Conservation (phyloP, 1,140 invertebrate species). For the Berghia stephanieae region DNA sequence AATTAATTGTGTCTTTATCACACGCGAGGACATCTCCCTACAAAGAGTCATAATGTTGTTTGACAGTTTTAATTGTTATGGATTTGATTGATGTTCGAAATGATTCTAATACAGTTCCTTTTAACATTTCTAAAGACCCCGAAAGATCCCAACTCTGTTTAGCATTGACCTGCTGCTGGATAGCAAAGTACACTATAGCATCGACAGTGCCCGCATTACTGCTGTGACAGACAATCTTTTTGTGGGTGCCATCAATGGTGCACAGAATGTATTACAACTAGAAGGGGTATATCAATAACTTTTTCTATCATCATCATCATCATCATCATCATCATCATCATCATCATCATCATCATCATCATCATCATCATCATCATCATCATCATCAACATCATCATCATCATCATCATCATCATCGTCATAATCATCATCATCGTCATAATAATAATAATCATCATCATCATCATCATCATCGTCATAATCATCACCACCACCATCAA, state of each 20-base stretch:
- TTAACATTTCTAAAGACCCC: constrained; percentile 52
- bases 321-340: constrained; percentile 2
- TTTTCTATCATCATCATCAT: constrained; percentile 1
- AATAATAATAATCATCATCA: no score
- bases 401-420: constrained; percentile 2
- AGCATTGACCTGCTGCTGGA: constrained; percentile 74
- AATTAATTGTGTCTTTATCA: no score
- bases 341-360: constrained; percentile 2
- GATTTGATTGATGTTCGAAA: neutral
- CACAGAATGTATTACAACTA: constrained; percentile 76
- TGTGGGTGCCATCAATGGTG: constrained; percentile 73
- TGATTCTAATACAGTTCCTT: neutral
- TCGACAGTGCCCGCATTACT: constrained; percentile 70
- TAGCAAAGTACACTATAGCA: constrained; percentile 73
- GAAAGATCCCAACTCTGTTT: constrained; percentile 72
- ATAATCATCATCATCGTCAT: no score
- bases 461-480: no score
- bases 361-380: constrained; percentile 1
- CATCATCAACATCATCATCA: neutral
- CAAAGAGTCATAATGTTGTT: no score
- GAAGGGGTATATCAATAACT: constrained; percentile 67
- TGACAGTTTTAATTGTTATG: neutral
- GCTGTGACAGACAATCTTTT: constrained; percentile 72
- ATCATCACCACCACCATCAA: neutral
- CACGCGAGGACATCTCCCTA: no score